A percentile compares a stretch with the other conserved stretches of the same genome.
Evolutionary conservation across 2,888 invertebrate genomes (phyloP).

Genomic region (Lepidocyrtinus sp.): DNA sequence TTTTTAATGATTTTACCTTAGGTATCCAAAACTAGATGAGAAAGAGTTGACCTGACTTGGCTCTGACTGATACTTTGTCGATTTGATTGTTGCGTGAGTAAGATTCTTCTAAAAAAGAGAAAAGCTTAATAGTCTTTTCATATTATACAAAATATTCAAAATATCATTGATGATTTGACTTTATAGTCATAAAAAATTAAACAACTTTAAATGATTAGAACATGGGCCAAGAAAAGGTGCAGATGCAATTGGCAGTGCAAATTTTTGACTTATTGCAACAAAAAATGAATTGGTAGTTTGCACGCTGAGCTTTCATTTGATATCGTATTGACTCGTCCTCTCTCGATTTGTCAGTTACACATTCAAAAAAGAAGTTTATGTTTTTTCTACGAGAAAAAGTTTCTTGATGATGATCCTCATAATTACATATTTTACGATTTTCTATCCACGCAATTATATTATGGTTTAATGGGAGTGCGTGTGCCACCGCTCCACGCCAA

Average conservation of each 20-base stretch:
- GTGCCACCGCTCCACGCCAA: constrained; percentile 6
- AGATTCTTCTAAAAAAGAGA: background rate
- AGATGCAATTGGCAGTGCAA: too few species aligned
- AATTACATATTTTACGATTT: background rate
- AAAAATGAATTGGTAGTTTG: background rate
- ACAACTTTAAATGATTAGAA: background rate
- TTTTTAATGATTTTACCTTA: background rate
- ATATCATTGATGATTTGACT: too few species aligned
- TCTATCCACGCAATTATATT: constrained; percentile 4
- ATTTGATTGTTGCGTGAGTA: too few species aligned
- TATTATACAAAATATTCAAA: too few species aligned
- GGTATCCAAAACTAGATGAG: background rate
- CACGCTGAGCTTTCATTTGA: constrained; percentile 2
- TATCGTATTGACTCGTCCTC: background rate
- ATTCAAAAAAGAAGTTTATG: background rate
- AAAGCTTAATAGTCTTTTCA: background rate
- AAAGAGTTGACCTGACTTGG: background rate
- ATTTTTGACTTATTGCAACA: too few species aligned
- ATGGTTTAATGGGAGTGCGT: background rate
- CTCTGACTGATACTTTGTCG: background rate
- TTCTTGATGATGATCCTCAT: background rate
- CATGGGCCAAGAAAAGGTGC: background rate
- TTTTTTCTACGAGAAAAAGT: background rate
- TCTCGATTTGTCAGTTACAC: background rate
- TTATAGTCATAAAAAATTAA: too few species aligned